Base-by-base conservation (phyloP, 2,113 vertebrate genomes). In the Ariopsis seemanni region DNA sequence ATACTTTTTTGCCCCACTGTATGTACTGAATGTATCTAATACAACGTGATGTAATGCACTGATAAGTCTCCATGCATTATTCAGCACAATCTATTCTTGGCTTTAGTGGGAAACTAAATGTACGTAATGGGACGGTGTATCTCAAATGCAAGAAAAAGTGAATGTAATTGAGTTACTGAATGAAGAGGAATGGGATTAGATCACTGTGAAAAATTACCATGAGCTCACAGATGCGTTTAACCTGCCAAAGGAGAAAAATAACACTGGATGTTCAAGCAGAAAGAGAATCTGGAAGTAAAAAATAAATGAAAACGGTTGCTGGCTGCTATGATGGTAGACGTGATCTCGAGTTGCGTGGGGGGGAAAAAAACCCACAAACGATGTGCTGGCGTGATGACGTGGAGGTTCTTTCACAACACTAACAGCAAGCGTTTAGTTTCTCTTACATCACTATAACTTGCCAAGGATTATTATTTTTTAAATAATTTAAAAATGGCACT, bases 161-260 rank as follows among this genome's bases (percentile, higher is more conserved):
- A 22, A 12, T 65, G 80, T 48, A 63, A 62, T 63, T 25, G 34
- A 63, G 30, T 82, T 82, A 60, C 27, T 8, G 5, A 75, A 48
- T 48, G 71, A 85, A 57, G 30, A 60, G 69, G 60, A 74, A 85
- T 85, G 9, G 1, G 52, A 85, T 84, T 84, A 69, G 7, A 69
- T 30, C 14, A 2, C 7, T 69, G 75, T 78, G 75, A 78, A 78
- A 55, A 78, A 55, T 55, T 4, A 27, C 52, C 52, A 55, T 2
- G 52, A 55, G 14, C 52, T 27, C 48, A 58, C 69, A 53, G n/a
- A 20, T n/a, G 22, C 48, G 3, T 84, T 72, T 55, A 63, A 48
- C 4, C 18, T 65, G 58, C 57, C 50, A 78, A 55, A 55, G 11
- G 30, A 48, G 58, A 63, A 15, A 42, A 63, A 63, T 48, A 82